Percentiles rank a stretch among this genome's conserved stretches.
Conservation (phyloP, 1,140 invertebrate species). For the Chironomus striatipennis region DNA sequence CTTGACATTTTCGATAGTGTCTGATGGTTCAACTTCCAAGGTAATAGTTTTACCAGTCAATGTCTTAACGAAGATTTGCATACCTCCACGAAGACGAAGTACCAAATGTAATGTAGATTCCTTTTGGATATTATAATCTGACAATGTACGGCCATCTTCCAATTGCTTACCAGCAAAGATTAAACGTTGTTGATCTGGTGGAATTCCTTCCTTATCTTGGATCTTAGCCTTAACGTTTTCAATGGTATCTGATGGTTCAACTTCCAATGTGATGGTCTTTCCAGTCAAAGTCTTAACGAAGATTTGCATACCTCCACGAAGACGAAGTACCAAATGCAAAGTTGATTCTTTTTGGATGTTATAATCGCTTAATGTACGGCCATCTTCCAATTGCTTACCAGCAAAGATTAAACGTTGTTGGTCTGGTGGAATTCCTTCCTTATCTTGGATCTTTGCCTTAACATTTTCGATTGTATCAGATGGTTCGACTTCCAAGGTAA, state of each 20-base stretch:
- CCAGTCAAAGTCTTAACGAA: conserved; percentile 66
- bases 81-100: conserved; percentile 50
- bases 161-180: conserved; percentile 61
- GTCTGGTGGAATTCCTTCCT: conserved; percentile 54
- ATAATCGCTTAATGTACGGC: conserved; percentile 60
- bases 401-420: conserved; percentile 56
- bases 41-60: conserved; percentile 70
- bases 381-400: conserved; percentile 64
- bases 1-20: conserved; percentile 71
- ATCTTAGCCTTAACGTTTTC: conserved; percentile 71
- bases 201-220: conserved; percentile 60
- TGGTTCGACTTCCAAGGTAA: conserved; percentile 58
- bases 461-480: conserved; percentile 64
- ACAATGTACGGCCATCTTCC: conserved; percentile 53
- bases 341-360: conserved; percentile 39
- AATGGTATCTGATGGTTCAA: conserved; percentile 64
- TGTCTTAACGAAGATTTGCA: conserved; percentile 71
- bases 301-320: conserved; percentile 62
- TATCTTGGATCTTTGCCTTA: conserved; percentile 62
- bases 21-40: conserved; percentile 63
- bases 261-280: conserved; percentile 67
- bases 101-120: conserved; percentile 64
- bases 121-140: conserved; percentile 63
- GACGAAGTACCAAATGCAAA: conserved; percentile 57
- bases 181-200: conserved; percentile 53